Percentiles rank a stretch among this genome's conserved stretches.
Conservation (phyloP, 2,888 invertebrate species). For the Aphidius colemani region DNA sequence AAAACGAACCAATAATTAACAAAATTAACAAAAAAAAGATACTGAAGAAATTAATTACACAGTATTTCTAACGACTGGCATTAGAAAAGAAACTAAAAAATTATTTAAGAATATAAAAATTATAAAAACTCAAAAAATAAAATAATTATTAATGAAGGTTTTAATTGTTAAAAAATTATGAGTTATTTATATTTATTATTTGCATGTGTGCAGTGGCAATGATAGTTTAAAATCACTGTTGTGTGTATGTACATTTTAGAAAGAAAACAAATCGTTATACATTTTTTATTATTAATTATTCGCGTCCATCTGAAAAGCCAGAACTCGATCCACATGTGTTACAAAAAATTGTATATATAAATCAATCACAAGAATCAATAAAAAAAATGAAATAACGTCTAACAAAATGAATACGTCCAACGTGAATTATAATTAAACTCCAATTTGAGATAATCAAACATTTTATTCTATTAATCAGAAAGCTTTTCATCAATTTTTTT, state of each 20-base stretch:
- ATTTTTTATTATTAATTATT: constrained; percentile 33
- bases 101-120: constrained; percentile 23
- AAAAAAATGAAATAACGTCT: background rate
- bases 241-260: constrained; percentile 42
- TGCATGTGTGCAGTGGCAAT: constrained; percentile 58
- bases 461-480: background rate
- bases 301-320: constrained; percentile 26
- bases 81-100: constrained; percentile 37
- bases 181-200: constrained; percentile 33
- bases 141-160: constrained; percentile 37
- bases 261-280: constrained; percentile 28
- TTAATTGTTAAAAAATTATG: constrained; percentile 51
- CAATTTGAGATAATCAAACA: background rate
- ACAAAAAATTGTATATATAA: background rate
- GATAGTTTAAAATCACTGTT: constrained; percentile 41
- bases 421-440: too few relatives aligned
- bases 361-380: background rate
- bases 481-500: too few relatives aligned
- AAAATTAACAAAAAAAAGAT: background rate
- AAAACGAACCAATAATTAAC: constrained; percentile 14
- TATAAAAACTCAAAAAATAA: constrained; percentile 20
- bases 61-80: constrained; percentile 56
- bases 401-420: background rate
- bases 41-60: constrained; percentile 35
- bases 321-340: constrained; percentile 1